Evolutionary conservation across 2,888 invertebrate species (phyloP), one percentile per base, ranked within the genome.

Genomic region (Andrena haemorrhoa): DNA sequence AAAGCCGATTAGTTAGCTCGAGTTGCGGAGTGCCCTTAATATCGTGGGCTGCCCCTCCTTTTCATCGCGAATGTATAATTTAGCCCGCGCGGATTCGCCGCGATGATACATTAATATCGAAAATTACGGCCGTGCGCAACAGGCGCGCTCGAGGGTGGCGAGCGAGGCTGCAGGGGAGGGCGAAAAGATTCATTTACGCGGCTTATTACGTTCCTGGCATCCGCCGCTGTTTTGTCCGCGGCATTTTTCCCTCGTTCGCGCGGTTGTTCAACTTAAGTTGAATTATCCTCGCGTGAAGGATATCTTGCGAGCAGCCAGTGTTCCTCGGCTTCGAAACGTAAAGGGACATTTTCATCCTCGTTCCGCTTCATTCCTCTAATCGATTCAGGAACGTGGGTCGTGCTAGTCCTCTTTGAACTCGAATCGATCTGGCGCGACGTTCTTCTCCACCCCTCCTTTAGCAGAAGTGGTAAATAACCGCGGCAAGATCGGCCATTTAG

Each of bases 101-200:
- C 20, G 74, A 68, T 63, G 71, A 86, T 75, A 74, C 58, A 71
- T 84, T 83, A 82, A 87, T 68, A 85, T 86, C 78, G 78, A 72
- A 61, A 83, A 83, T 83, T 76, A 82, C 75, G 71, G 49, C 29
- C 41, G 31, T 26, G 68, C 63, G 87, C 85, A 86, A 87, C 87
- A 85, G 80, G 87, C 83, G 65, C 53, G 68, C 35, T 49, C 53
- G 12, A 31, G 71, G 7, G 31, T n/a, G 31, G 31, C 49, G 4
- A 49, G 26, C 16, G 56, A 16, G 49, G 35, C 58, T 12, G 41
- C 20, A 41, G 16, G n/a, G 31, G 51, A 5, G 65, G 51, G 60
- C 49, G 53, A 64, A 68, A 70, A 65, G 75, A 82, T 82, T 75
- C 73, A 79, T 82, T 82, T 84, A 69, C 72, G 56, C 51, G 66